Evolutionary conservation across 1,140 invertebrate genomes (phyloP).

Genomic region (Anastrepha obliqua): DNA sequence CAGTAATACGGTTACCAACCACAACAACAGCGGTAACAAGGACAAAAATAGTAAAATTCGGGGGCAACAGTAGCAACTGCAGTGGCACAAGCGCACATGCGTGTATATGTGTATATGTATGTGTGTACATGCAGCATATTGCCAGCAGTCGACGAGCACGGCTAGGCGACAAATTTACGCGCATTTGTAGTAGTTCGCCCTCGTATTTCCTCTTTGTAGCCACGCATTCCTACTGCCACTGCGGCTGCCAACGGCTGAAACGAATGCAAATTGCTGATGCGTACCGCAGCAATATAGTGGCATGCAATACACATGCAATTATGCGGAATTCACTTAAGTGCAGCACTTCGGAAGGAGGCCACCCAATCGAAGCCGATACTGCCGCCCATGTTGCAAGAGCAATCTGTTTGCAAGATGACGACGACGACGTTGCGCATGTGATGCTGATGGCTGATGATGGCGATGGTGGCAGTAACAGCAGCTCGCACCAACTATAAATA

Average conservation of each 20-base stretch:
- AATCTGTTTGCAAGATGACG: background rate
- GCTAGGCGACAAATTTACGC: slow-evolving; percentile 10
- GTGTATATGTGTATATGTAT: background rate
- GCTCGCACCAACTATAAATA: background rate
- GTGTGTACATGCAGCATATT: background rate
- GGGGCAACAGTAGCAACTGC: background rate
- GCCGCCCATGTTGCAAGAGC: background rate
- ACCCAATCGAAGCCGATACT: slow-evolving; percentile 20
- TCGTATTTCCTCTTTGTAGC: background rate
- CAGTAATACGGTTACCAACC: background rate
- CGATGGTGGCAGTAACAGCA: background rate
- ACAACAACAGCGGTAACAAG: background rate
- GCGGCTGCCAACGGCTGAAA: background rate
- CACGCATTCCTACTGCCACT: background rate
- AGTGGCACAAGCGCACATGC: no score
- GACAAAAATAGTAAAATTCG: background rate
- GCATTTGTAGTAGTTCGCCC: background rate
- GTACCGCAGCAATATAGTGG: background rate
- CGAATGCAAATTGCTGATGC: background rate
- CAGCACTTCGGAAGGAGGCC: slow-evolving; percentile 4
- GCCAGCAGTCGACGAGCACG: background rate
- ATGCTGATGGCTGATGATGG: background rate
- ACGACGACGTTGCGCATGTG: background rate
- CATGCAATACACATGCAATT: slow-evolving; percentile 16
- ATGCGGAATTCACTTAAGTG: slow-evolving; percentile 27